A percentile compares a stretch with the other conserved stretches of the same genome.
phyloP scores from a whole-genome alignment of 2,113 vertebrate species.

The Okapia johnstoni region DNA sequence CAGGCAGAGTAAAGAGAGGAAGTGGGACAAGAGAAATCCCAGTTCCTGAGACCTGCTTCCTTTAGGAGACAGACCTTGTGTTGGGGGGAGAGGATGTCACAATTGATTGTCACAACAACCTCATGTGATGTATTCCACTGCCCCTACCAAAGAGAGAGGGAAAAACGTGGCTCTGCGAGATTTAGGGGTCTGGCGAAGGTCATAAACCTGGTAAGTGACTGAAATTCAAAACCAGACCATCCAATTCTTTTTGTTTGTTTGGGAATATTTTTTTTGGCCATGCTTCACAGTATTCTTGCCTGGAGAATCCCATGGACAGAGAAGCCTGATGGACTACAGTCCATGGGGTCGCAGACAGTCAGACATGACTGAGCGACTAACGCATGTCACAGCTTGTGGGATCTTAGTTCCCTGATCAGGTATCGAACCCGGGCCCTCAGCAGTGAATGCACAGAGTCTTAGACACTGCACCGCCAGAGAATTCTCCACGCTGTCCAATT shows the following conservation, averaged over 20 bases:
- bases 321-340: not conserved
- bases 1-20: not conserved
- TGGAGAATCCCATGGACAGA: not conserved
- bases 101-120: not conserved
- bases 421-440: not conserved
- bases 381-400: rapidly evolving
- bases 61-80: not conserved
- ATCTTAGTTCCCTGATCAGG: not conserved
- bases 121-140: too few relatives aligned
- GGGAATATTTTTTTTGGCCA: not conserved
- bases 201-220: not conserved
- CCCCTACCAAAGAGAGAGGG: not conserved
- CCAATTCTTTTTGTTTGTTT: not conserved
- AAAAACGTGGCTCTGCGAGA: not conserved
- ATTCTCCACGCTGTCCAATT: not conserved
- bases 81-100: too few relatives aligned
- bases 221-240: not conserved
- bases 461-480: not conserved
- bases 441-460: not conserved
- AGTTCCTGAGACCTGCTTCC: not conserved
- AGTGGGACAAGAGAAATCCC: not conserved
- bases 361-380: not conserved
- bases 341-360: not conserved
- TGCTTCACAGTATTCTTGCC: not conserved
- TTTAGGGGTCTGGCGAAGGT: not conserved